These are phyloP conservation scores for Calliscelio sp. DNA, from an alignment of 2,888 invertebrate species.

Conservation along the genomic window DNA sequence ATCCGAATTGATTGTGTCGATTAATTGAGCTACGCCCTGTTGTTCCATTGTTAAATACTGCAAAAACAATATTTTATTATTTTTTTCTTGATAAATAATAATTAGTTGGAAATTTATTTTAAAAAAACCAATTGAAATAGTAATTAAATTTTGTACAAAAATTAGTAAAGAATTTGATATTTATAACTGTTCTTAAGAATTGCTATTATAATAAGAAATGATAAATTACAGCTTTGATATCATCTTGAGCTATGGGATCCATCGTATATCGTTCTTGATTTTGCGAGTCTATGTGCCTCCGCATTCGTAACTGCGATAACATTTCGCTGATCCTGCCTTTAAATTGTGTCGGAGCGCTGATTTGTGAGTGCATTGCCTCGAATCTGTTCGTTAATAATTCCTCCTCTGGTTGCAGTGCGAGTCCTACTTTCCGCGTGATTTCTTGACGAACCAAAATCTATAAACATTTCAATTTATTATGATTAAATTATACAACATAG, in stretches of 20 bases:
- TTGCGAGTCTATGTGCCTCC: constrained; percentile 88
- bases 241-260: constrained; percentile 88
- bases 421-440: constrained; percentile 94
- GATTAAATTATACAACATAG: background rate
- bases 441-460: constrained; percentile 96
- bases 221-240: constrained; percentile 87
- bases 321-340: constrained; percentile 97
- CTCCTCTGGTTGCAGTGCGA: constrained; percentile 95
- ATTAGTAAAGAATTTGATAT: no score
- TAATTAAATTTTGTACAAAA: no score
- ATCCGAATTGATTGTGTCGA: constrained; percentile 94
- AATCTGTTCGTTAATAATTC: constrained; percentile 95
- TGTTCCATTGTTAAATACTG: constrained; percentile 95
- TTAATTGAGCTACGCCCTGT: constrained; percentile 94
- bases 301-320: constrained; percentile 94
- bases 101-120: background rate
- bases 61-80: constrained; percentile 66
- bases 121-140: no score
- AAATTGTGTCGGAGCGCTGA: constrained; percentile 96
- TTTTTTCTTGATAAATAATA: constrained; percentile 8
- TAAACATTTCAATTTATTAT: constrained; percentile 7
- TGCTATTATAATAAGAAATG: no score
- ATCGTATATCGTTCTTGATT: constrained; percentile 92
- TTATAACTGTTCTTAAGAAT: no score
- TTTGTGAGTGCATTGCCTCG: constrained; percentile 94